Evolutionary conservation across 2,797 vertebrate genomes (phyloP), one percentile per base, ranked within the genome.

Genomic region (Crenichthys baileyi): DNA sequence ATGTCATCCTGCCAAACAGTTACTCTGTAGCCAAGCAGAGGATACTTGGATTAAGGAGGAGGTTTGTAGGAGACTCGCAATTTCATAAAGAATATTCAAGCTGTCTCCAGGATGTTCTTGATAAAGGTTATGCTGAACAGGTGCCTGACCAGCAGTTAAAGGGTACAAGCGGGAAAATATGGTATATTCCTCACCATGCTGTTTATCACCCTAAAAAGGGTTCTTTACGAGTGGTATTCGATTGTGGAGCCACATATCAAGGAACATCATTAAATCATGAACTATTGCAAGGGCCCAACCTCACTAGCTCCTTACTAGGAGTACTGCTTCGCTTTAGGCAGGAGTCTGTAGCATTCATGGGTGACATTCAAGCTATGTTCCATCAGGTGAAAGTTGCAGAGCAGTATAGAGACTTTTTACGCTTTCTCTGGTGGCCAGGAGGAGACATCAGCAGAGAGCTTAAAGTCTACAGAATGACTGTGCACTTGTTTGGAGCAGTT

Each of bases 301-400:
- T 36, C 36, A 36, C 36, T 36, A 36, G 36, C 4, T 36, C 36
- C 36, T 36, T 36, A 36, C 36, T 36, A 36, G 36, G 36, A 36
- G 36, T 36, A 36, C 36, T 36, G 36, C 36, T 36, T 36, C 36
- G 4, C 3, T 51, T 75, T 36, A 51, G 73, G 7, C 58, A 51
- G 20, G 18, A 36, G 2, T 16, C 26, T n/a, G 24, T 65, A 5
- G 58, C 29, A 24, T 24, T 12, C 2, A 75, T 63, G 26, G 44
- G 4, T 16, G 60, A 75, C 11, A 46, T 46, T 7, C 44, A 46
- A 5, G 7, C 44, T 11, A 46, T 46, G 44, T 46, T 46, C 44
- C 44, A 75, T 65, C 74, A 51, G 6, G 60, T 75, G 41, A 50
- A 50, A 11, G 73, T 75, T 36, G 18, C 60, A 51, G 18, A 46